These are phyloP conservation scores for Danaus chrysippus DNA, from an alignment of 2,888 invertebrate species.

Conservation along the genomic window DNA sequence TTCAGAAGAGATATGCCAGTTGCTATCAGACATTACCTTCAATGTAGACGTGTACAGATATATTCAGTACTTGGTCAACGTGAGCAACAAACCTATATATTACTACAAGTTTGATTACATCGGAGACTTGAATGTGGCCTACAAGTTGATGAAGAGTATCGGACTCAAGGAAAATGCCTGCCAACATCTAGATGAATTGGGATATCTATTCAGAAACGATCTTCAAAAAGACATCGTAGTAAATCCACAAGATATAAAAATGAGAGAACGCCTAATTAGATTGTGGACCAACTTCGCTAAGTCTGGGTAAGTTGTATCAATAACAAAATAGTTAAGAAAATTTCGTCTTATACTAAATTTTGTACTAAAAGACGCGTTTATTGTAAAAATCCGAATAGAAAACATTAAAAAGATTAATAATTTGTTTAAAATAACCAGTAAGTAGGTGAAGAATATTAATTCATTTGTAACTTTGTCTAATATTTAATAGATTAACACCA, in stretches of 20 bases:
- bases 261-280: conserved; percentile 63
- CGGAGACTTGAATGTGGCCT: conserved; percentile 55
- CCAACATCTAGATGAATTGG: conserved; percentile 50
- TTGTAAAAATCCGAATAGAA: too few relatives aligned
- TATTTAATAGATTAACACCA: too few relatives aligned
- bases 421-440: too few relatives aligned
- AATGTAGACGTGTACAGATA: conserved; percentile 59
- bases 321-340: too few relatives aligned
- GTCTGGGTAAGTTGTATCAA: conserved; percentile 55
- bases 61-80: conserved; percentile 55
- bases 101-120: conserved; percentile 67
- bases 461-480: too few relatives aligned
- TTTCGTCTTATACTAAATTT: too few relatives aligned
- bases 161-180: conserved; percentile 47
- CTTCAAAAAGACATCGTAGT: conserved; percentile 52
- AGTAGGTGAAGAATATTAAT: too few relatives aligned
- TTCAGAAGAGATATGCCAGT: conserved; percentile 50
- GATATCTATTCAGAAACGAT: conserved; percentile 62
- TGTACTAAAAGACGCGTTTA: too few relatives aligned
- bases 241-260: conserved; percentile 56
- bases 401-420: too few relatives aligned
- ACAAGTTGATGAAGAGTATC: conserved; percentile 37
- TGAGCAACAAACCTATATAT: conserved; percentile 59
- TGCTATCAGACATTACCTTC: conserved; percentile 54
- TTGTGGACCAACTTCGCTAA: conserved; percentile 75